These are phyloP conservation scores for Acheta domesticus DNA, from an alignment of 2,888 invertebrate species.

Conservation along the genomic window DNA sequence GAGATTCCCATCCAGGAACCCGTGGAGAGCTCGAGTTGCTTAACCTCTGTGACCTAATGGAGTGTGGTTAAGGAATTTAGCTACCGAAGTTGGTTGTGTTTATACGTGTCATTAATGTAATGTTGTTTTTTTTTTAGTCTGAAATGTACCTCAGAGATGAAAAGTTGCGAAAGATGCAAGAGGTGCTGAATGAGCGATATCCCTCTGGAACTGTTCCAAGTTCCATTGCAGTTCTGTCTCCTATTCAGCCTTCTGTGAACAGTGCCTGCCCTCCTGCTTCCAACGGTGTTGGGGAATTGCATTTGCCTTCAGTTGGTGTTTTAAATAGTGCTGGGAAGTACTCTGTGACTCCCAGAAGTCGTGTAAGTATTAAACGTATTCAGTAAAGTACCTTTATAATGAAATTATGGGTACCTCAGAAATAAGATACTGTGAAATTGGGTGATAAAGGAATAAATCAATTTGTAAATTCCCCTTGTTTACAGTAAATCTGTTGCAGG, in stretches of 20 bases:
- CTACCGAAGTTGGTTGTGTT: no score
- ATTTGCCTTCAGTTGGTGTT: conserved; percentile 1
- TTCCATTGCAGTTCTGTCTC: background rate
- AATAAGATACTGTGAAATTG: no score
- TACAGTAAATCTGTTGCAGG: no score
- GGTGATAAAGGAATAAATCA: no score
- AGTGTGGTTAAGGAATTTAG: no score
- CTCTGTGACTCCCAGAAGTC: background rate
- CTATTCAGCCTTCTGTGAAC: background rate
- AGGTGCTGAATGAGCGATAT: conserved; percentile 50
- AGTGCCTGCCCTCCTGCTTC: background rate
- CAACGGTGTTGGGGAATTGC: background rate
- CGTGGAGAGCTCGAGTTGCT: no score
- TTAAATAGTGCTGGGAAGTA: background rate
- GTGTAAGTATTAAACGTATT: background rate
- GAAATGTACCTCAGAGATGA: conserved; percentile 60
- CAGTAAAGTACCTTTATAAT: no score
- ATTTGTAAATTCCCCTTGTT: no score
- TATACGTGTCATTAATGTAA: no score
- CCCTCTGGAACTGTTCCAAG: background rate
- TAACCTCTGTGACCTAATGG: no score
- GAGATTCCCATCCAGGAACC: no score
- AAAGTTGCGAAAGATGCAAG: conserved; percentile 58
- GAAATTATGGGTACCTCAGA: no score
- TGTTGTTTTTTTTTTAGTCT: conserved; percentile 43